A percentile compares a stretch with the other conserved stretches of the same genome.
These are phyloP conservation scores for Drosophila willistoni DNA, from an alignment of 1,140 invertebrate genomes.

Conservation along the genomic window DNA sequence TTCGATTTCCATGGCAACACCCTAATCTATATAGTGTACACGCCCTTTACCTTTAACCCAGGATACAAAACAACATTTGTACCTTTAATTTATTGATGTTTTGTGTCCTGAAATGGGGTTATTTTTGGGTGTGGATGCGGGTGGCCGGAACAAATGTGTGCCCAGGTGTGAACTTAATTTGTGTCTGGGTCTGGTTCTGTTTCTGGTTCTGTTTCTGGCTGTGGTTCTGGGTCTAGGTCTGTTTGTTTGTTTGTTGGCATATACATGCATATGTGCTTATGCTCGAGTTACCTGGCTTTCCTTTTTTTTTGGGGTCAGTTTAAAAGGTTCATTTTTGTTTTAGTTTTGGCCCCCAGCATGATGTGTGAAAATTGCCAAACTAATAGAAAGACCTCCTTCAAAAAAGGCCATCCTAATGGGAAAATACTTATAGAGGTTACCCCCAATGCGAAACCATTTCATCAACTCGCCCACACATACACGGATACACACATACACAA, in stretches of 20 bases:
- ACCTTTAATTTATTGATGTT: slow-evolving; percentile 80
- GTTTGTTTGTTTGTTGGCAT: slow-evolving; percentile 3
- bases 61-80: slow-evolving; percentile 78
- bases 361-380: slow-evolving; percentile 75
- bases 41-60: slow-evolving; percentile 40
- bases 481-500: background rate
- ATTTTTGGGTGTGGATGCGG: slow-evolving; percentile 36
- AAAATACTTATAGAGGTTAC: background rate
- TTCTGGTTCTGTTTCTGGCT: slow-evolving; percentile 30
- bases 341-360: slow-evolving; percentile 27
- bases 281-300: slow-evolving; percentile 37
- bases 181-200: slow-evolving; percentile 29
- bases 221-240: slow-evolving; percentile 24
- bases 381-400: slow-evolving; percentile 57
- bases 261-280: background rate
- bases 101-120: slow-evolving; percentile 33
- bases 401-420: slow-evolving; percentile 53
- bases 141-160: slow-evolving; percentile 45
- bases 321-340: slow-evolving; percentile 62
- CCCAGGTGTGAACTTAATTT: slow-evolving; percentile 18
- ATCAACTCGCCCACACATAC: background rate
- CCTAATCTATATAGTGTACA: slow-evolving; percentile 69
- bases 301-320: slow-evolving; percentile 34
- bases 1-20: slow-evolving; percentile 61
- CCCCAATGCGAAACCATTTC: background rate